Percentiles rank a stretch among this genome's conserved stretches.
phyloP scores from a whole-genome alignment of 2,797 vertebrate genomes.

The Poecilia velifera region DNA sequence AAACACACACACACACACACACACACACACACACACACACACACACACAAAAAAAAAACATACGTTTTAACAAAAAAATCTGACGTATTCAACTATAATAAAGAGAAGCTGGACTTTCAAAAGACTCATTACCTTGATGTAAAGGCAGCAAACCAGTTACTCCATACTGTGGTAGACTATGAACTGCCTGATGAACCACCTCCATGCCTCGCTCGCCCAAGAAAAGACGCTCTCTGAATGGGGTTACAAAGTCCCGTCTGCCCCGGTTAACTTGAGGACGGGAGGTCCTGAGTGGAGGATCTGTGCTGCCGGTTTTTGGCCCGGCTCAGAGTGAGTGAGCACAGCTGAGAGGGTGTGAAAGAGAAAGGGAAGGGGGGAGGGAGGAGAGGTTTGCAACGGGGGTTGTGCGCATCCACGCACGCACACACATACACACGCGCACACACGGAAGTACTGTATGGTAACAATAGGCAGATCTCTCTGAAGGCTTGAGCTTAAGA shows the following conservation, averaged over 20 bases:
- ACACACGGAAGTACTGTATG: slow-evolving; percentile 62
- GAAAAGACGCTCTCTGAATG: slow-evolving; percentile 46
- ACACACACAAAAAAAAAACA: slow-evolving; percentile 20
- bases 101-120: slow-evolving; percentile 11
- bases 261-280: slow-evolving; percentile 64
- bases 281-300: slow-evolving; percentile 65
- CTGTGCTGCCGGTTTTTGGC: slow-evolving; percentile 73
- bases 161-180: slow-evolving; percentile 68
- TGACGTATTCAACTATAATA: neutral
- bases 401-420: slow-evolving; percentile 53
- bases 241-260: slow-evolving; percentile 51
- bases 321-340: slow-evolving; percentile 77
- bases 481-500: slow-evolving; percentile 49
- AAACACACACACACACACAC: too few species aligned
- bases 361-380: slow-evolving; percentile 63
- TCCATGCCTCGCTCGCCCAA: slow-evolving; percentile 72
- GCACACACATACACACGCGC: slow-evolving; percentile 28
- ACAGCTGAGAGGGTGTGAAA: slow-evolving; percentile 83
- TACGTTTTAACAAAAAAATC: slow-evolving; percentile 48
- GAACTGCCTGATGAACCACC: slow-evolving; percentile 65
- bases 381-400: slow-evolving; percentile 66
- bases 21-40: too few species aligned
- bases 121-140: slow-evolving; percentile 79
- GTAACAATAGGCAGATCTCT: slow-evolving; percentile 75
- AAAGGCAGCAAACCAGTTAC: slow-evolving; percentile 71